Base-by-base conservation (phyloP, 2,113 vertebrate genomes). In the Harpagus bidentatus region DNA sequence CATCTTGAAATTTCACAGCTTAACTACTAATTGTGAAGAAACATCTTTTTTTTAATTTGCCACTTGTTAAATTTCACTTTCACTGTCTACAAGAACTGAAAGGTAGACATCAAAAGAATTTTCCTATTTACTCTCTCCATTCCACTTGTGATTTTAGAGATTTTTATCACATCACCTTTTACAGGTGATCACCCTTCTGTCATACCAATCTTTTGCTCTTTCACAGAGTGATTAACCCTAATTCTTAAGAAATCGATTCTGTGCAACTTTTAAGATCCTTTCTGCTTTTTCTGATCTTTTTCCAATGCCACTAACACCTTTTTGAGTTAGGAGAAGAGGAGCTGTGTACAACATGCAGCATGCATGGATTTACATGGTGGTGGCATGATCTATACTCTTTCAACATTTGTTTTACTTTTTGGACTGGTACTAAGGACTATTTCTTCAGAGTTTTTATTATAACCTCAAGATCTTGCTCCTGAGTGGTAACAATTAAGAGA, bases 1-100 rank as follows among this genome's bases (percentile, higher is more conserved):
- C 34, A 61, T 74, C 19, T 62, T 36, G 7, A 69, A 92, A 84
- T 74, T 84, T 92, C 26, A 6, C 80, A 88, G 72, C 55, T 92
- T 88, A 81, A 94, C 76, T 92, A 96, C 72, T 90, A 71, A 58
- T 32, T 91, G 88, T 73, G 77, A 94, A 92, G 55, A 86, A 95
- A 92, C 59, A 83, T 26, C 72, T 80, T n/a, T 29, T 29, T 95
- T 92, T 90, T 78, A 95, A 93, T 73, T 22, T 34, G 59, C 11
- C 65, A 61, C 79, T 94, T 85, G 74, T 31, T 83, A 88, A 36
- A 90, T 86, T 70, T 74, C 7, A 81, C 78, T 92, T 86, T 70
- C 88, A 66, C 59, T 53, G 19, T 69, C 62, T 73, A 38, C 15
- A 43, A 95, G 42, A 95, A 72, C 86, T 20, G 58, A 94, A 50